Conservation (phyloP, 2,113 vertebrate species). For the Pterocles burchelli region DNA sequence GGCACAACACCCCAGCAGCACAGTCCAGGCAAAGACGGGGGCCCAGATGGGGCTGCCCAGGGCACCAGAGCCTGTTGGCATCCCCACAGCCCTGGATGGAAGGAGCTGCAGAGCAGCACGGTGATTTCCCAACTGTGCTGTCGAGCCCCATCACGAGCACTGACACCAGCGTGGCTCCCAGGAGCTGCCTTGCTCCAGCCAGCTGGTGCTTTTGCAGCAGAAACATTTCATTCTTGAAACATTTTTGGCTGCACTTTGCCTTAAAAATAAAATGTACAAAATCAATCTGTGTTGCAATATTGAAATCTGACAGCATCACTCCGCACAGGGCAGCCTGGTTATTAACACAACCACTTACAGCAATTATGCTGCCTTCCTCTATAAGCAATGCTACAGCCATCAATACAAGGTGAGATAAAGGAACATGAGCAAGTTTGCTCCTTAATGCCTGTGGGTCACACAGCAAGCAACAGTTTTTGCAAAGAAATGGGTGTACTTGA, state of each 20-base stretch:
- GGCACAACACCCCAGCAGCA: background rate
- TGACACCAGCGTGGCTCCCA: background rate
- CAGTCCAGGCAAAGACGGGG: background rate
- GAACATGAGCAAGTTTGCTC: background rate
- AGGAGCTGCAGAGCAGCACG: background rate
- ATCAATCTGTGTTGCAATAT: constrained; percentile 1
- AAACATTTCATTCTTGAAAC: background rate
- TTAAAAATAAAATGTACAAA: constrained; percentile 53
- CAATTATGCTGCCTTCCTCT: background rate
- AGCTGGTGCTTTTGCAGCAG: background rate
- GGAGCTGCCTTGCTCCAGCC: background rate
- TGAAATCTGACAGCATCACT: background rate
- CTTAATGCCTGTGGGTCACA: background rate
- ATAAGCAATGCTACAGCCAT: background rate
- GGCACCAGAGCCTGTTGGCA: background rate
- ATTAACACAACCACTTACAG: background rate
- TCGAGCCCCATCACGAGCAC: rapidly evolving
- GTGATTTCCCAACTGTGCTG: too few species aligned
- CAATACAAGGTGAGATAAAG: background rate
- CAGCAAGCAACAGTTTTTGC: background rate
- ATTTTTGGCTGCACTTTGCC: constrained; percentile 1
- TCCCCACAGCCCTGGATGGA: background rate
- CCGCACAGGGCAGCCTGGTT: background rate
- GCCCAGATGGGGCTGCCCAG: background rate
- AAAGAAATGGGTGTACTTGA: background rate